phyloP scores from a whole-genome alignment of 1,140 invertebrate species.

The Lepidostoma basale region DNA sequence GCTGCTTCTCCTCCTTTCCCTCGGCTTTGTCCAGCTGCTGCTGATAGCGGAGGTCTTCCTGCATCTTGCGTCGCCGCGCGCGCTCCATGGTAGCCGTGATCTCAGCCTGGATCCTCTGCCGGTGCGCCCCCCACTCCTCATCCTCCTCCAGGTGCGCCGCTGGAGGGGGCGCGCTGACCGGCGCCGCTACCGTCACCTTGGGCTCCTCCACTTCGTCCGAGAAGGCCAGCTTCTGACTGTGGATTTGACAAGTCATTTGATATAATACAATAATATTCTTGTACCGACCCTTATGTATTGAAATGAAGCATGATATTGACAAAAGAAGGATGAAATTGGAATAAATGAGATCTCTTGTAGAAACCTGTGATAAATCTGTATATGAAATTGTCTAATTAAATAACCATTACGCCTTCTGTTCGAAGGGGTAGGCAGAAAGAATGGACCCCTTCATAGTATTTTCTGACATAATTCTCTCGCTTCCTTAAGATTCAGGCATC shows the following conservation, averaged over 20 bases:
- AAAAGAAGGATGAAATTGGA: too few species aligned
- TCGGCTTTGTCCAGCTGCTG: conserved; percentile 57
- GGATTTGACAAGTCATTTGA: too few species aligned
- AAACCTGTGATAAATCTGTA: too few species aligned
- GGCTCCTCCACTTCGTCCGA: conserved; percentile 84
- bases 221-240: conserved; percentile 88
- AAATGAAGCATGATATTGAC: too few species aligned
- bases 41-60: conserved; percentile 79
- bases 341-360: too few species aligned
- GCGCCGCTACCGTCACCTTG: conserved; percentile 63
- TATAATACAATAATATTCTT: conserved; percentile 36
- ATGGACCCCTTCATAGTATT: too few species aligned
- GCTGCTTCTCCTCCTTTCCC: too few species aligned
- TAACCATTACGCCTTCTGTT: too few species aligned
- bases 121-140: conserved; percentile 37
- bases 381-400: neutral
- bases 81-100: conserved; percentile 74
- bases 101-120: conserved; percentile 45
- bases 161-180: neutral
- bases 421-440: too few species aligned
- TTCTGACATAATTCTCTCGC: too few species aligned
- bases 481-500: too few species aligned
- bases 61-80: conserved; percentile 77
- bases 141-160: conserved; percentile 33
- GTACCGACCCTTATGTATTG: neutral